A percentile compares a stretch with the other conserved stretches of the same genome.
Conservation (phyloP, 2,888 invertebrate genomes). For the Tuberolachnus salignus region DNA sequence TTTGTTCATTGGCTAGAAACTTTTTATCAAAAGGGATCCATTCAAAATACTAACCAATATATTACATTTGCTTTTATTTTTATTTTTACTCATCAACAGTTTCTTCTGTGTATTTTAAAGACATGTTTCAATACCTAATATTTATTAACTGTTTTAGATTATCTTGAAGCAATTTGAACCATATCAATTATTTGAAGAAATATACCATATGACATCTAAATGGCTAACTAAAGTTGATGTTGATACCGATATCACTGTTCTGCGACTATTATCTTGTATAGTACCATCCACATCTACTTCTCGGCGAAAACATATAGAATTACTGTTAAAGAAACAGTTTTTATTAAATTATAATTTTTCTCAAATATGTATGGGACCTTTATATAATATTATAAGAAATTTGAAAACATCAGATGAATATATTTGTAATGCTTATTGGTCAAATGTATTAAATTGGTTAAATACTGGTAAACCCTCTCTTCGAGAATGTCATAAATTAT, state of each 20-base stretch:
- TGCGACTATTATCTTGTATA: slow-evolving; percentile 40
- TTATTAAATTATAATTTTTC: slow-evolving; percentile 28
- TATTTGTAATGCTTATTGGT: slow-evolving; percentile 51
- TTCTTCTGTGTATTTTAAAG: background rate
- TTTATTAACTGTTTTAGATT: slow-evolving; percentile 28
- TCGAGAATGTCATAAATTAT: slow-evolving; percentile 16
- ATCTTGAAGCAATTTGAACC: slow-evolving; percentile 46
- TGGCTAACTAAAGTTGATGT: slow-evolving; percentile 30
- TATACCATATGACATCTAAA: slow-evolving; percentile 29
- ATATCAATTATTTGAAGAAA: slow-evolving; percentile 52
- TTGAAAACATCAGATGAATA: slow-evolving; percentile 46
- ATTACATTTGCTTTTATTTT: background rate
- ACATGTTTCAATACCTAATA: background rate
- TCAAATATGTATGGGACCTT: slow-evolving; percentile 33
- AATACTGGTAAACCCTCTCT: slow-evolving; percentile 5
- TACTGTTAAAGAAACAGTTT: slow-evolving; percentile 35
- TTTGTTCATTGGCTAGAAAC: no score
- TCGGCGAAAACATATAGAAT: slow-evolving; percentile 28
- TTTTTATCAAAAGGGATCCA: no score
- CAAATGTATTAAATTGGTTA: slow-evolving; percentile 47
- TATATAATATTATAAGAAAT: slow-evolving; percentile 47
- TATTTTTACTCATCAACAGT: background rate
- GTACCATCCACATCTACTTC: slow-evolving; percentile 18
- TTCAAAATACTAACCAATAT: no score
- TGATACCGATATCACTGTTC: slow-evolving; percentile 38